Conservation (phyloP, 2,888 invertebrate genomes). For the Geotrupes spiniger region DNA sequence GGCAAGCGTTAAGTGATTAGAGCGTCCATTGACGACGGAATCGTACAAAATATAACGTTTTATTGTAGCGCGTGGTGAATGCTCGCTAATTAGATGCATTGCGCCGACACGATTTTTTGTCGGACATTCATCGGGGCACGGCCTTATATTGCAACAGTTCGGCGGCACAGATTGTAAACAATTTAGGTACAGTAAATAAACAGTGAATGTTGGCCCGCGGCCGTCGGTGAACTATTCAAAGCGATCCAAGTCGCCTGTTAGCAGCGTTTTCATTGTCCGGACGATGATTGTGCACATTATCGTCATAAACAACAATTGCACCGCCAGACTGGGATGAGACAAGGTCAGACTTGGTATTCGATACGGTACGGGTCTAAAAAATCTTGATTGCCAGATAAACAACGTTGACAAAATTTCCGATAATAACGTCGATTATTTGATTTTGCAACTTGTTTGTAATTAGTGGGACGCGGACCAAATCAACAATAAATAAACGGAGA, state of each 20-base stretch:
- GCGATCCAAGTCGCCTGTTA: slow-evolving; percentile 36
- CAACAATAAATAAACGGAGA: too few species aligned
- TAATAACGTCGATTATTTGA: too few species aligned
- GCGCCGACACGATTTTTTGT: slow-evolving; percentile 8
- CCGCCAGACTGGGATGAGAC: slow-evolving; percentile 42
- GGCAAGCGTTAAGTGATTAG: too few species aligned
- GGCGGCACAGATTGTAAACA: slow-evolving; percentile 27
- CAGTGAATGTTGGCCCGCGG: slow-evolving; percentile 23
- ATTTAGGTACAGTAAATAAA: slow-evolving; percentile 30
- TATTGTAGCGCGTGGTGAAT: slow-evolving; percentile 11
- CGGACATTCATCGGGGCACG: too few species aligned
- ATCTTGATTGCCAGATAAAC: slow-evolving; percentile 9
- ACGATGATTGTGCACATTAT: slow-evolving; percentile 49
- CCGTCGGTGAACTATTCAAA: slow-evolving; percentile 35
- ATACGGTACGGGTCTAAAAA: slow-evolving; percentile 36
- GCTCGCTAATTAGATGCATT: slow-evolving; percentile 15
- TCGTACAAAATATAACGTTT: slow-evolving; percentile 1
- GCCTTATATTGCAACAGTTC: slow-evolving; percentile 19
- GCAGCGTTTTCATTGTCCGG: slow-evolving; percentile 45
- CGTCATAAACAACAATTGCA: slow-evolving; percentile 49
- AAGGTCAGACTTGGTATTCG: slow-evolving; percentile 46
- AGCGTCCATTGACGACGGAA: too few species aligned
- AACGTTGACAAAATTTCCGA: slow-evolving; percentile 8
- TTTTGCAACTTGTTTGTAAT: too few species aligned
- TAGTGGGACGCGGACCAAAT: too few species aligned